phyloP scores from a whole-genome alignment of 1,140 invertebrate genomes.

The Drepana arcuata region DNA sequence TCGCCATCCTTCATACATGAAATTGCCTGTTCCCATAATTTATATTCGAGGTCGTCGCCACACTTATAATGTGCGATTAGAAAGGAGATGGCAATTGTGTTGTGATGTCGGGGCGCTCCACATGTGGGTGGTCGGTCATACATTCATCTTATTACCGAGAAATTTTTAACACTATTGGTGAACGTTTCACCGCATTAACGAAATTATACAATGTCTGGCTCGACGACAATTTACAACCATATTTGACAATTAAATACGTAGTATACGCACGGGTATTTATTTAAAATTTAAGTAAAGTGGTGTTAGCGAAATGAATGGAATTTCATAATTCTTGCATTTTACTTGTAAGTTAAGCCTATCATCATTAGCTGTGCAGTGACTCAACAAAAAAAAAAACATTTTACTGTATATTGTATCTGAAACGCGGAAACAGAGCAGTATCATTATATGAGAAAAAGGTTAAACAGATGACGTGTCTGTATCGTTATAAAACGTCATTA shows the following conservation, averaged over 20 bases:
- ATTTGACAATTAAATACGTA: no score
- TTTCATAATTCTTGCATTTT: conserved; percentile 6
- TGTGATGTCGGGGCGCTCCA: no score
- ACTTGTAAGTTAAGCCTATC: conserved; percentile 15
- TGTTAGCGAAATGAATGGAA: no score
- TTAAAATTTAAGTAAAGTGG: no score
- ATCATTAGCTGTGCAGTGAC: conserved; percentile 36
- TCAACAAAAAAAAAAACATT: conserved; percentile 20
- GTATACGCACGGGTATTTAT: no score
- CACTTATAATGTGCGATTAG: conserved; percentile 57
- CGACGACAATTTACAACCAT: no score
- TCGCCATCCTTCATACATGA: conserved; percentile 60
- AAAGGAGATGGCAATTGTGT: conserved; percentile 54
- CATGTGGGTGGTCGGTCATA: no score
- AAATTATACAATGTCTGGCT: no score
- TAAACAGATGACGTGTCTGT: conserved; percentile 26
- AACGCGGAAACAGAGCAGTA: conserved; percentile 22
- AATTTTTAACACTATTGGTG: no score
- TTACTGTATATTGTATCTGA: conserved; percentile 15
- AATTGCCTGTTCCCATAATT: conserved; percentile 65
- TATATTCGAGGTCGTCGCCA: conserved; percentile 61
- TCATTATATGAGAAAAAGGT: conserved; percentile 22
- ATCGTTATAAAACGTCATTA: conserved; percentile 29
- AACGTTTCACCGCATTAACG: no score
- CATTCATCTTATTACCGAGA: no score